A percentile compares a stretch with the other conserved stretches of the same genome.
Evolutionary conservation across 1,140 invertebrate species (phyloP).

Genomic region (Megathymus violae): DNA sequence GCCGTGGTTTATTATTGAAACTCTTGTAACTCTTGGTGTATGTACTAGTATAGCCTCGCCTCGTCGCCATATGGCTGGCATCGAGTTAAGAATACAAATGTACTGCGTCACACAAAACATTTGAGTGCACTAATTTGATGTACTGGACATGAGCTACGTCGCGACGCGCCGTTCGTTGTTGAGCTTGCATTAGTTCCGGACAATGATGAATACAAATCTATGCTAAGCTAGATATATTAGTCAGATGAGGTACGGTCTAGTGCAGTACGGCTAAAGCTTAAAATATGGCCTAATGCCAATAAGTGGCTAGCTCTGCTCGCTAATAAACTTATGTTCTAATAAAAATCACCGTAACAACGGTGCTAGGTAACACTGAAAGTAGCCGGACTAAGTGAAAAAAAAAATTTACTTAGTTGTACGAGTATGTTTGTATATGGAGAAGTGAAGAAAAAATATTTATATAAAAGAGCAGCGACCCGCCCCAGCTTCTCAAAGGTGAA

Average conservation of each 20-base stretch:
- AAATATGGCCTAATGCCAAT: slow-evolving; percentile 8
- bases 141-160: slow-evolving; percentile 30
- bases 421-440: too few species aligned
- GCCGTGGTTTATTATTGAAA: slow-evolving; percentile 60
- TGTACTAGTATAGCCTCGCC: slow-evolving; percentile 4
- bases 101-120: slow-evolving; percentile 25
- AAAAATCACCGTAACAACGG: too few species aligned
- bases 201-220: slow-evolving; percentile 30
- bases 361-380: too few species aligned
- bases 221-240: slow-evolving; percentile 32
- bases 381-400: too few species aligned
- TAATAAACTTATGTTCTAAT: too few species aligned
- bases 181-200: slow-evolving; percentile 32
- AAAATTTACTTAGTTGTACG: too few species aligned
- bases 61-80: slow-evolving; percentile 5
- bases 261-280: slow-evolving; percentile 9
- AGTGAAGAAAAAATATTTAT: too few species aligned
- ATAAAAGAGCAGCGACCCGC: too few species aligned
- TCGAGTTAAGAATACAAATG: slow-evolving; percentile 26
- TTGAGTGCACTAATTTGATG: slow-evolving; percentile 32
- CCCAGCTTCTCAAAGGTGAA: too few species aligned
- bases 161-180: slow-evolving; percentile 23
- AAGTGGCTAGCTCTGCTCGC: not conserved
- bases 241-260: slow-evolving; percentile 19
- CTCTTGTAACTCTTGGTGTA: slow-evolving; percentile 37